Conservation (phyloP, 2,797 vertebrate species). For the Limosa lapponica region DNA sequence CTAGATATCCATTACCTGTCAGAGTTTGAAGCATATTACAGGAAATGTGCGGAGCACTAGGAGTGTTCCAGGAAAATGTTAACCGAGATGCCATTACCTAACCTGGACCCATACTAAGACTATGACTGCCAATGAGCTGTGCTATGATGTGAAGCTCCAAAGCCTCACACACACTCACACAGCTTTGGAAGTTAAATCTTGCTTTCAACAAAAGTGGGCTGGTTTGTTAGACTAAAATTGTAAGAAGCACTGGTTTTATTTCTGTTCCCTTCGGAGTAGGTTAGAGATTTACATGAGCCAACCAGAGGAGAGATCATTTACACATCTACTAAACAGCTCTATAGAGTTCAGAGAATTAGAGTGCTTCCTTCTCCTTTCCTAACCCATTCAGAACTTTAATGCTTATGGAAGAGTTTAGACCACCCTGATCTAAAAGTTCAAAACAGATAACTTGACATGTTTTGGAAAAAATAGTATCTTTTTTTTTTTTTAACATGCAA, state of each 20-base stretch:
- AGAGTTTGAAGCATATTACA: background rate
- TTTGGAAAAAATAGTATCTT: accelerated
- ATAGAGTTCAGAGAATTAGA: background rate
- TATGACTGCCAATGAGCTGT: background rate
- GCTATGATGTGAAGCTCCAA: background rate
- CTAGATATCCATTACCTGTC: background rate
- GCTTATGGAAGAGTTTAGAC: background rate
- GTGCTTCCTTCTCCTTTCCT: background rate
- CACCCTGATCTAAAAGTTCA: background rate
- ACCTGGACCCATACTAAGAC: background rate
- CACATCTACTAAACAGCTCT: background rate
- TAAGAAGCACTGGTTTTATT: background rate
- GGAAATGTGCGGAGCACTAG: background rate
- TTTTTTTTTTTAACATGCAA: background rate
- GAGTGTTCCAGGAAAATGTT: constrained; percentile 18
- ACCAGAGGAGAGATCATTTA: background rate
- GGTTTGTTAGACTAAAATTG: background rate
- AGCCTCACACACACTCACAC: background rate
- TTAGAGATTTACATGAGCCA: background rate
- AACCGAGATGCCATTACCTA: background rate
- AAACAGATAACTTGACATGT: background rate
- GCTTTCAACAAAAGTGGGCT: background rate
- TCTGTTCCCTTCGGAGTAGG: background rate
- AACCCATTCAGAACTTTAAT: background rate
- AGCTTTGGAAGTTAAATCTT: background rate